Conservation (phyloP, 92 coral and sea anemone species). For the Bergia puertoricense region DNA sequence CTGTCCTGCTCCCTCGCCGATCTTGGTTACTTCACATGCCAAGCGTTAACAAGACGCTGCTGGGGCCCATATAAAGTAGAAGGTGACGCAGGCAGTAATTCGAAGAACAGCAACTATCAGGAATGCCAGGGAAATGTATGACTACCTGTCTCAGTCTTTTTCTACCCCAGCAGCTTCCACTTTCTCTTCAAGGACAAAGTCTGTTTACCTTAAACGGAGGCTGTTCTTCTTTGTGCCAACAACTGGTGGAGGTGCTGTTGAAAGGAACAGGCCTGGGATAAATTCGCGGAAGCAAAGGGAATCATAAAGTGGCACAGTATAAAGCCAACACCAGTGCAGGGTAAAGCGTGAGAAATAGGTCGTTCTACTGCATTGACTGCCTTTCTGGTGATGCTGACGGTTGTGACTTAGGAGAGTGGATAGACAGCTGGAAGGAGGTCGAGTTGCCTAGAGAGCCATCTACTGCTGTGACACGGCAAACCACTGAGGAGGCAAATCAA, state of each 20-base stretch:
- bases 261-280: conserved; percentile 34
- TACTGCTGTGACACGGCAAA: background rate
- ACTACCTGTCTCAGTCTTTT: background rate
- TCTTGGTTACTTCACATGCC: conserved; percentile 31
- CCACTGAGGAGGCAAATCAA: too few relatives aligned
- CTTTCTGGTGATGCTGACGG: background rate
- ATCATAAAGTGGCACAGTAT: conserved; percentile 43
- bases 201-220: conserved; percentile 3
- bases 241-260: conserved; percentile 21
- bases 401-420: background rate
- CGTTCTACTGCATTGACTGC: conserved; percentile 1
- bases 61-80: conserved; percentile 1
- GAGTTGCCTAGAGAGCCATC: background rate
- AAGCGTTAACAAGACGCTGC: background rate
- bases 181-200: background rate
- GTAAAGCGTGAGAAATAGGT: background rate
- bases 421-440: background rate
- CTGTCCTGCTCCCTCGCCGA: conserved; percentile 33
- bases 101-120: background rate
- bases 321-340: background rate
- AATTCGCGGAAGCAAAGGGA: conserved; percentile 31
- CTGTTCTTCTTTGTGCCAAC: conserved; percentile 36
- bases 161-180: background rate
- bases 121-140: background rate
- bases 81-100: background rate